phyloP scores from a whole-genome alignment of 1,140 invertebrate species.

The Drosophila virilis region DNA sequence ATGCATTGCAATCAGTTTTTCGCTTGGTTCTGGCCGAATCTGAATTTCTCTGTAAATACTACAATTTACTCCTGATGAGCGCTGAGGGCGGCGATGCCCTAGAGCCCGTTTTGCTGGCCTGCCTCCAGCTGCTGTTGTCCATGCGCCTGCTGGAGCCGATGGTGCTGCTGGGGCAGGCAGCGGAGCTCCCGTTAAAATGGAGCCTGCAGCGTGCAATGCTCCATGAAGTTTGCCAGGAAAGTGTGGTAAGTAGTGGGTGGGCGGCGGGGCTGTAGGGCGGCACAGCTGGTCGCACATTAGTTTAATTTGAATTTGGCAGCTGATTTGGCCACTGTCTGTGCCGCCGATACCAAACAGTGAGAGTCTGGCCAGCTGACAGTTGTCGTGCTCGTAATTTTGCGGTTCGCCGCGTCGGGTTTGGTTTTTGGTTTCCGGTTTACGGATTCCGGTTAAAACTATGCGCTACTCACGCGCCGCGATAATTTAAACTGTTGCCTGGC shows the following conservation, averaged over 20 bases:
- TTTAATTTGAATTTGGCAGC: conserved; percentile 73
- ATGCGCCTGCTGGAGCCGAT: conserved; percentile 74
- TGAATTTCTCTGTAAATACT: conserved; percentile 80
- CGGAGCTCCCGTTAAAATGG: conserved; percentile 59
- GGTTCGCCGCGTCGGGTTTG: conserved; percentile 65
- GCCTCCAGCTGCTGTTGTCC: conserved; percentile 62
- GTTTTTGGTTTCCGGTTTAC: conserved; percentile 39
- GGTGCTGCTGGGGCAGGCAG: conserved; percentile 57
- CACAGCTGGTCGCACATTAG: conserved; percentile 54
- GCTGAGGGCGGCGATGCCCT: conserved; percentile 42
- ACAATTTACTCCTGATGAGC: conserved; percentile 74
- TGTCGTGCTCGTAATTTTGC: conserved; percentile 76
- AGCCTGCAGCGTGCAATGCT: conserved; percentile 62
- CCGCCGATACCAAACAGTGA: background rate
- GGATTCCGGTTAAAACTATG: conserved; percentile 2
- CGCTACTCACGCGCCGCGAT: conserved; percentile 2
- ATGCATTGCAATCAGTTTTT: conserved; percentile 79
- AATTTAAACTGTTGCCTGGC: conserved; percentile 48
- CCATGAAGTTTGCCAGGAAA: conserved; percentile 59
- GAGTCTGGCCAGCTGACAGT: conserved; percentile 56
- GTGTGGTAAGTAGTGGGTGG: conserved; percentile 54
- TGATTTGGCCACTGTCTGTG: conserved; percentile 31
- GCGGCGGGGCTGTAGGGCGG: background rate
- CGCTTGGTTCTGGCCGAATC: conserved; percentile 78
- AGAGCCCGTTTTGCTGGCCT: conserved; percentile 61